Conservation (phyloP, 2,113 vertebrate species). For the Enhydra lutris region DNA sequence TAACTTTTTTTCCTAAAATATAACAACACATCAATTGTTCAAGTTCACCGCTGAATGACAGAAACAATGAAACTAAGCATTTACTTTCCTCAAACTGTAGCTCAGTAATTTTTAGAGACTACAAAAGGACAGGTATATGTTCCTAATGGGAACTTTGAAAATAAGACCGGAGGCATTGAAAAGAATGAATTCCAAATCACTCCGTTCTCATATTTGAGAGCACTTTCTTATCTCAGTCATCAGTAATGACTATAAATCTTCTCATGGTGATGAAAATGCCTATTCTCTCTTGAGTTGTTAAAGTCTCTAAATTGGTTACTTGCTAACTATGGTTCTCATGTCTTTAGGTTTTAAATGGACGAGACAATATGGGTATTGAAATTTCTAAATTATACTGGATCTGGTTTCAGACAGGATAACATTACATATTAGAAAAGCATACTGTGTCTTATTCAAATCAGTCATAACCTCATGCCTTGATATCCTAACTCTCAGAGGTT, state of each 20-base stretch:
- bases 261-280: slow-evolving; percentile 54
- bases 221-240: slow-evolving; percentile 11
- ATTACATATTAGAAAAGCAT: neutral
- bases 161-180: slow-evolving; percentile 40
- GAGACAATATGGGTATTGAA: slow-evolving; percentile 59
- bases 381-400: slow-evolving; percentile 36
- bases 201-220: slow-evolving; percentile 22
- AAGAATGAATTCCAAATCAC: neutral
- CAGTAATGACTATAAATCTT: slow-evolving; percentile 10
- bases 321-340: slow-evolving; percentile 41
- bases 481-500: neutral
- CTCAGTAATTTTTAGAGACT: neutral
- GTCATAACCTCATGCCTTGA: neutral
- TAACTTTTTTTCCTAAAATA: slow-evolving; percentile 33
- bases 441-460: neutral
- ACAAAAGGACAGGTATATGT: slow-evolving; percentile 15
- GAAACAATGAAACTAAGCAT: neutral
- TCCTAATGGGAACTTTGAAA: neutral
- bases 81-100: neutral
- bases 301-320: slow-evolving; percentile 51
- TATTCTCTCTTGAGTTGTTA: slow-evolving; percentile 44
- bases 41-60: neutral
- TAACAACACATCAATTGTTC: slow-evolving; percentile 43
- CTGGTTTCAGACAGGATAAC: slow-evolving; percentile 35
- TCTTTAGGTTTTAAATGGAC: slow-evolving; percentile 25